Evolutionary conservation across 1,140 invertebrate genomes (phyloP).

Genomic region (Aphaenogaster floridana): DNA sequence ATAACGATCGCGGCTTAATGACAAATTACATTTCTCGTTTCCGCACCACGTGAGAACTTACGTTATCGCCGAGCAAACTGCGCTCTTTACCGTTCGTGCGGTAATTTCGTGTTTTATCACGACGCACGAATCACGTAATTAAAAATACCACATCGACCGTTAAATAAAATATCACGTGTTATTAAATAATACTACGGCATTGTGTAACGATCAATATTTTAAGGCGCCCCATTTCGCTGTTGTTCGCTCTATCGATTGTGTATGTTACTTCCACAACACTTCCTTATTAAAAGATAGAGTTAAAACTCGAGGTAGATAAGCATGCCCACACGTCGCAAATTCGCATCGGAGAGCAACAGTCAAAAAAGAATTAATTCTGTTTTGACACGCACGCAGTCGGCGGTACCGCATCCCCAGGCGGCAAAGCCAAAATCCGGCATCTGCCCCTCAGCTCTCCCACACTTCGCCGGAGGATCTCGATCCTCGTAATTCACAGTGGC

Average conservation of each 20-base stretch:
- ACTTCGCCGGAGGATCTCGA: slow-evolving; percentile 52
- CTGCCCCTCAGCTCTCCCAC: slow-evolving; percentile 53
- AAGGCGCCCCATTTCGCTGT: background rate
- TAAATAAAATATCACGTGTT: background rate
- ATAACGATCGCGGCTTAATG: slow-evolving; percentile 34
- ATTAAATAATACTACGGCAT: background rate
- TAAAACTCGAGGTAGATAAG: slow-evolving; percentile 26
- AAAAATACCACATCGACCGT: background rate
- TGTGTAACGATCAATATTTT: background rate
- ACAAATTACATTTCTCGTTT: slow-evolving; percentile 54
- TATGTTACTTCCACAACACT: background rate
- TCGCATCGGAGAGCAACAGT: background rate
- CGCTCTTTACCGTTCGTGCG: background rate
- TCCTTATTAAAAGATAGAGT: background rate
- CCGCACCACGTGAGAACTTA: slow-evolving; percentile 47
- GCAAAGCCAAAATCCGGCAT: slow-evolving; percentile 66
- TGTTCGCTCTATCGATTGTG: background rate
- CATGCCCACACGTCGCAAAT: background rate
- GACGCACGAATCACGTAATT: background rate
- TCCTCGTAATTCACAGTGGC: slow-evolving; percentile 72
- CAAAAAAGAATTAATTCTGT: slow-evolving; percentile 76
- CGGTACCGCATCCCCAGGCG: slow-evolving; percentile 66
- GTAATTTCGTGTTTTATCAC: slow-evolving; percentile 35
- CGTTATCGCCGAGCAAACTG: background rate
- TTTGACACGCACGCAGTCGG: slow-evolving; percentile 79